These are phyloP conservation scores for Lamprologus callipterus DNA, from an alignment of 2,113 vertebrate genomes.

Conservation along the genomic window DNA sequence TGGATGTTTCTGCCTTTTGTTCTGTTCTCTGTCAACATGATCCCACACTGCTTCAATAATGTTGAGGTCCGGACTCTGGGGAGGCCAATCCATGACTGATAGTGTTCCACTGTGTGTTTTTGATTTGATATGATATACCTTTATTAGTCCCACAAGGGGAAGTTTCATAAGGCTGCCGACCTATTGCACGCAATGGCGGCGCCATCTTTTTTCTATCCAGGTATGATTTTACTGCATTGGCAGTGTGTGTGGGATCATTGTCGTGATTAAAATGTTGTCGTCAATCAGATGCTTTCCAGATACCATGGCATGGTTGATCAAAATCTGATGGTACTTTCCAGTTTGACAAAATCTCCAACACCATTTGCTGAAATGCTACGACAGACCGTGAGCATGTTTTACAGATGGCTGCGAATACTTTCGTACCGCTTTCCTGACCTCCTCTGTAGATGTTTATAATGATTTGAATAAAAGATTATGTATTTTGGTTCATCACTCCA, in stretches of 20 bases:
- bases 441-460: background rate
- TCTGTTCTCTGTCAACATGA: background rate
- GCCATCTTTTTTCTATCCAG: background rate
- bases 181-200: no score
- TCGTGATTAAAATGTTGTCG: background rate
- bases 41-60: background rate
- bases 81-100: background rate
- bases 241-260: background rate
- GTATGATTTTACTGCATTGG: background rate
- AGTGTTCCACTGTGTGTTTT: background rate
- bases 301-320: background rate
- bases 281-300: background rate
- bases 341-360: background rate
- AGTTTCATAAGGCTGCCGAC: no score
- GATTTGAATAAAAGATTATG: background rate
- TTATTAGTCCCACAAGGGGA: no score
- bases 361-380: background rate
- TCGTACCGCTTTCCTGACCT: background rate
- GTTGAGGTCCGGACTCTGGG: rapidly evolving
- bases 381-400: background rate
- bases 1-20: background rate
- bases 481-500: background rate
- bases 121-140: no score
- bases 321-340: background rate
- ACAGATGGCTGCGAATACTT: background rate